These are phyloP conservation scores for Drosophila arizonae DNA, from an alignment of 1,140 invertebrate genomes.

Conservation along the genomic window DNA sequence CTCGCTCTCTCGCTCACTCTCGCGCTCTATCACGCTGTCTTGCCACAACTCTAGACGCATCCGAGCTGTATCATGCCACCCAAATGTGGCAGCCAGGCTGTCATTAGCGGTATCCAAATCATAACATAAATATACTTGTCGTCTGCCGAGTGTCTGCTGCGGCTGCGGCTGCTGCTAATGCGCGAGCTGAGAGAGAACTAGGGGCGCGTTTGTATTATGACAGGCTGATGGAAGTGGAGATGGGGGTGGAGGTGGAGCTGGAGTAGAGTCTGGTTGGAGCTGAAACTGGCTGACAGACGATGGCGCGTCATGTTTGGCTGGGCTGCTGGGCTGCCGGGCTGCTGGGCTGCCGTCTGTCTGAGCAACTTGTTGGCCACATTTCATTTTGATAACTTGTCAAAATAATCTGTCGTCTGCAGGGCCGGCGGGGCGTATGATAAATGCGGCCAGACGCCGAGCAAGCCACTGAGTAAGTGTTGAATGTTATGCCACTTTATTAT, in stretches of 20 bases:
- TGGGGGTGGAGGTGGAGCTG: background rate
- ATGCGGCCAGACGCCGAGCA: conserved; percentile 69
- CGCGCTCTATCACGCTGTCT: background rate
- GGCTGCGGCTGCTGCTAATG: background rate
- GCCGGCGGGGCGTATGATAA: conserved; percentile 59
- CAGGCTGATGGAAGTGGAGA: conserved; percentile 28
- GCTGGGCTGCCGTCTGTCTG: conserved; percentile 11
- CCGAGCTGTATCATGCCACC: conserved; percentile 44
- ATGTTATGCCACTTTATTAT: conserved; percentile 77
- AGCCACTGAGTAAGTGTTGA: conserved; percentile 80
- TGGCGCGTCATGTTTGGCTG: conserved; percentile 4
- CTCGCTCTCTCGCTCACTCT: no score
- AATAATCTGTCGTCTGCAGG: conserved; percentile 66
- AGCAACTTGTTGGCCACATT: conserved; percentile 71
- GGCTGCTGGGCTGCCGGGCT: conserved; percentile 9
- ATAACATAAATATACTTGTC: conserved; percentile 83
- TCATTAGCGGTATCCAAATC: conserved; percentile 82
- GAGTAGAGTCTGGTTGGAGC: background rate
- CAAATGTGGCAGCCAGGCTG: conserved; percentile 51
- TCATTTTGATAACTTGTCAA: conserved; percentile 82
- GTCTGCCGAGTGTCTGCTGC: conserved; percentile 56
- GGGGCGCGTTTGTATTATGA: conserved; percentile 61
- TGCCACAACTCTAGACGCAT: conserved; percentile 1
- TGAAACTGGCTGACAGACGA: conserved; percentile 15
- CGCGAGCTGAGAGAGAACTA: conserved; percentile 24